phyloP scores from a whole-genome alignment of 2,113 vertebrate species.

The Monopterus albus region DNA sequence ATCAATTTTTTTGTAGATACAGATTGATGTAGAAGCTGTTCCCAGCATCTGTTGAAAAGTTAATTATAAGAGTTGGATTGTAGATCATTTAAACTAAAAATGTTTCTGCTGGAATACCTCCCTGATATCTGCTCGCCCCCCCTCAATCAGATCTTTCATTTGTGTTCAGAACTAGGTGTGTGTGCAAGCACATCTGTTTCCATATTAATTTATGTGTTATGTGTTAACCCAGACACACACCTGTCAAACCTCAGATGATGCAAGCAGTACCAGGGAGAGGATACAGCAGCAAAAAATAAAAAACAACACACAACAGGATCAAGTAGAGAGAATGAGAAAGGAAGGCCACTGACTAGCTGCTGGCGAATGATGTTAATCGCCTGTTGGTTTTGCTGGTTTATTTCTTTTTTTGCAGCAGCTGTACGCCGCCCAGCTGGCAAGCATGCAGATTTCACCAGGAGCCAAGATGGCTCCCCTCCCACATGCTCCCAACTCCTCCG shows the following conservation, averaged over 20 bases:
- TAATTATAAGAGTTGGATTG: slow-evolving; percentile 41
- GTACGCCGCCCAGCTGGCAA: slow-evolving; percentile 95
- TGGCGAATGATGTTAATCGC: slow-evolving; percentile 60
- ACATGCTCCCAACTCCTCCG: slow-evolving; percentile 88
- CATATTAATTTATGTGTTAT: slow-evolving; percentile 2
- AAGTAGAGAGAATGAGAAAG: slow-evolving; percentile 48
- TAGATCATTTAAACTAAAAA: slow-evolving; percentile 40
- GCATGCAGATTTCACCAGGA: slow-evolving; percentile 96
- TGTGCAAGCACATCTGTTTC: slow-evolving; percentile 10
- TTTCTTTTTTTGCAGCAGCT: slow-evolving; percentile 87
- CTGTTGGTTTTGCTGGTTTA: slow-evolving; percentile 60
- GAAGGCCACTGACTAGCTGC: slow-evolving; percentile 59
- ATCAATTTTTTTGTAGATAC: slow-evolving; percentile 29
- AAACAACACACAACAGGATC: slow-evolving; percentile 19
- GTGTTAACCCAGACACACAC: slow-evolving; percentile 35
- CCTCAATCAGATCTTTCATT: slow-evolving; percentile 32
- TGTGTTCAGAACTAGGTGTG: slow-evolving; percentile 14
- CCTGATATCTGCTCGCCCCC: slow-evolving; percentile 29
- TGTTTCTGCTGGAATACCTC: slow-evolving; percentile 36
- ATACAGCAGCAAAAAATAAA: not conserved
- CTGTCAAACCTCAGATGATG: slow-evolving; percentile 20
- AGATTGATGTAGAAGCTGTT: slow-evolving; percentile 39
- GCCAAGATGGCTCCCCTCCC: slow-evolving; percentile 93
- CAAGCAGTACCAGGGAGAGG: not conserved
- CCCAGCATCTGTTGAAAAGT: slow-evolving; percentile 57